Conservation (phyloP, 2,888 invertebrate species). For the Hyalella azteca region DNA sequence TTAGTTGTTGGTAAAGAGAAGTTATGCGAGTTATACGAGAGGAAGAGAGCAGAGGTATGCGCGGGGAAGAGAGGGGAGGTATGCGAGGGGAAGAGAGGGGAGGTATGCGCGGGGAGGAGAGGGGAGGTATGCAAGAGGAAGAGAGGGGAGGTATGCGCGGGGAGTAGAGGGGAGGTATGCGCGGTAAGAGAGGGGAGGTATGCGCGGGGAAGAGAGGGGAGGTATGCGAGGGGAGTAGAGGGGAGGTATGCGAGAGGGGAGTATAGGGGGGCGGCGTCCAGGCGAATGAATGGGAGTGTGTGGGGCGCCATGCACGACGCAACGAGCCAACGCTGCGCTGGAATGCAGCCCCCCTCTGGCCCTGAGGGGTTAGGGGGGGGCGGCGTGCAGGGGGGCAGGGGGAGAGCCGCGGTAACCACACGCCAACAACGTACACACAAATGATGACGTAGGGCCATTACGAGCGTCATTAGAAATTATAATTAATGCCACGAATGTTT, state of each 20-base stretch:
- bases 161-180: too few species aligned
- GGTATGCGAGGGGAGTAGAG: not conserved
- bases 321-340: not conserved
- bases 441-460: too few species aligned
- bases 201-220: too few species aligned
- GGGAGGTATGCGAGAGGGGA: not conserved
- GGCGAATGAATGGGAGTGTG: slow-evolving; percentile 18
- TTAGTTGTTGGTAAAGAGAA: too few species aligned
- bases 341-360: not conserved
- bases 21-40: too few species aligned
- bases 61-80: not conserved
- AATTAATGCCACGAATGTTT: too few species aligned
- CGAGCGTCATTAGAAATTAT: too few species aligned
- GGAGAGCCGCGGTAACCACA: too few species aligned
- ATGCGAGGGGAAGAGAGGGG: not conserved
- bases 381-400: not conserved
- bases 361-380: not conserved
- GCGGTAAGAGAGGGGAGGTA: too few species aligned
- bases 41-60: too few species aligned
- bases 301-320: slow-evolving; percentile 1
- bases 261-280: not conserved
- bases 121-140: not conserved
- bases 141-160: not conserved
- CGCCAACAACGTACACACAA: too few species aligned
- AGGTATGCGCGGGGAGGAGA: not conserved